A percentile compares a stretch with the other conserved stretches of the same genome.
These are phyloP conservation scores for Paradisaea rubra DNA, from an alignment of 2,113 vertebrate species.

Conservation along the genomic window DNA sequence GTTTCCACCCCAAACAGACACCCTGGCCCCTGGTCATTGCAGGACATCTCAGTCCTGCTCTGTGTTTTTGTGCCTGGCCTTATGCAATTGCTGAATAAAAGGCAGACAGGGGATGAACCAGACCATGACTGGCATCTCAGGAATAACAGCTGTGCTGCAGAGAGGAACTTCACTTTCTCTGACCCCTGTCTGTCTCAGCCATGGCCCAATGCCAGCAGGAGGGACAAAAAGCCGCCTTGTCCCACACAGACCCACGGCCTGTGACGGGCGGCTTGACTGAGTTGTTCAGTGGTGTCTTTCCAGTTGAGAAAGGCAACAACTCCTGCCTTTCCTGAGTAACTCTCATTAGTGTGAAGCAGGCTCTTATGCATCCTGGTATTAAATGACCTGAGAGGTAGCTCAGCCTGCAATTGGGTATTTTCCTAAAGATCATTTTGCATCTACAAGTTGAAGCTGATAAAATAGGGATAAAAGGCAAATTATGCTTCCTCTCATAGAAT, in stretches of 20 bases:
- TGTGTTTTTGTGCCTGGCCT: neutral
- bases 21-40: neutral
- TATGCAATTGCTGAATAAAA: neutral
- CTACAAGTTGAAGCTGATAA: neutral
- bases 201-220: neutral
- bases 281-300: neutral
- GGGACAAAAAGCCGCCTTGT: neutral
- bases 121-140: neutral
- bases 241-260: neutral
- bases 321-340: neutral
- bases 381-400: neutral
- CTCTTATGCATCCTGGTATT: neutral
- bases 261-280: fast-evolving
- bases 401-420: neutral
- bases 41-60: neutral
- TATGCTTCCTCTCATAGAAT: neutral
- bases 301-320: neutral
- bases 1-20: neutral
- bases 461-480: neutral
- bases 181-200: neutral
- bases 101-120: neutral
- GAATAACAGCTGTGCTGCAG: neutral
- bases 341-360: neutral
- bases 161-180: neutral
- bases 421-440: neutral